Evolutionary conservation across 1,140 invertebrate species (phyloP), one percentile per base, ranked within the genome.

Genomic region (Polypedilum pembai): DNA sequence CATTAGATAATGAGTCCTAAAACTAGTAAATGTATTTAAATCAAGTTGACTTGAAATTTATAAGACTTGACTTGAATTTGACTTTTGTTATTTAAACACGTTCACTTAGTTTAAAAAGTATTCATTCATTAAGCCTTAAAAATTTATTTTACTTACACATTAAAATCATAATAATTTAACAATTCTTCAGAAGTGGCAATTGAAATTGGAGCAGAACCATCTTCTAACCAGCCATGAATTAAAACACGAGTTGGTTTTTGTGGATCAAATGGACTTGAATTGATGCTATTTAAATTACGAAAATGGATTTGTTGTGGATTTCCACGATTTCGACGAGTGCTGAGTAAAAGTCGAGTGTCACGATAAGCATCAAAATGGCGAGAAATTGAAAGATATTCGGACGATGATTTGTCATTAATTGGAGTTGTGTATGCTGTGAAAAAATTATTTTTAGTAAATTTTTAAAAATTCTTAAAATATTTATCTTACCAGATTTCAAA

Each of bases 121-220:
- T n/a, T n/a, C n/a, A n/a, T n/a, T n/a, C n/a, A n/a, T n/a, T n/a
- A n/a, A n/a, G n/a, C n/a, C n/a, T n/a, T n/a, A n/a, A n/a, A n/a
- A n/a, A n/a, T n/a, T n/a, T n/a, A n/a, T n/a, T 45, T 15, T 10
- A 56, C 45, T 56, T 56, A 56, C 40, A 73, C 24, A 21, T 73
- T 73, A 21, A 73, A 73, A 73, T 73, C 73, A 41, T 73, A 73
- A 41, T 40, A 40, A 40, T 41, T 40, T 7, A 73, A 21, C 12
- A 73, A 40, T 40, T 73, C 73, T 15, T 17, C 40, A 12, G 73
- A 40, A n/a, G 73, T 73, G 7, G 40, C 73, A 18, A 40, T 18
- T 0, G 15, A 18, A 73, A 73, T 73, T 3, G 15, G 21, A 15
- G 73, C 15, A 1, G 24, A n/a, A n/a, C 17, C 73, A 41, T 73